Percentiles rank a stretch among this genome's conserved stretches.
phyloP scores from a whole-genome alignment of 2,888 invertebrate genomes.

The Melangyna quadrimaculata region DNA sequence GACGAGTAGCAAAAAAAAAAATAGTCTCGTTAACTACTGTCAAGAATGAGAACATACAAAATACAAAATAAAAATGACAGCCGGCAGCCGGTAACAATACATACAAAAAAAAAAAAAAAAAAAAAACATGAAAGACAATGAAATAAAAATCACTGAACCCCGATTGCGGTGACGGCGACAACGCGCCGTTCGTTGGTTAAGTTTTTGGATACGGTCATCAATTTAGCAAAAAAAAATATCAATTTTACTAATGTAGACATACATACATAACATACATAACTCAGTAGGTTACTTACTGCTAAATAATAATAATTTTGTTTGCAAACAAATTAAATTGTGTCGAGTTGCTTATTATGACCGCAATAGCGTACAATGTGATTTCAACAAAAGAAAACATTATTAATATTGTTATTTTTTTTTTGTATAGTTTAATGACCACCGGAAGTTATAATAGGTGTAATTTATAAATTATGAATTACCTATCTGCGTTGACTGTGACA shows the following conservation, averaged over 20 bases:
- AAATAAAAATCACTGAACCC: slow-evolving; percentile 36
- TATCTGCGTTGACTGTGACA: not conserved
- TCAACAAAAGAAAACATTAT: slow-evolving; percentile 7
- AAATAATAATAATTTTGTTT: slow-evolving; percentile 17
- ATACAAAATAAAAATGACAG: not conserved
- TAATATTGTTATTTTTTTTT: not conserved
- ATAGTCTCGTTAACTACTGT: not conserved
- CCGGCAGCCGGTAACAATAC: slow-evolving; percentile 13
- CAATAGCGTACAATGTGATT: slow-evolving; percentile 15
- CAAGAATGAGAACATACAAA: not conserved
- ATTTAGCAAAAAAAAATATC: not conserved
- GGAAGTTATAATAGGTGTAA: slow-evolving; percentile 45
- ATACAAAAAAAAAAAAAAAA: not conserved
- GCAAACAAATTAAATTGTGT: slow-evolving; percentile 31
- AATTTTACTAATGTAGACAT: not conserved
- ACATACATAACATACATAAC: not conserved
- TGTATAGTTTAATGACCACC: slow-evolving; percentile 40
- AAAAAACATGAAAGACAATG: slow-evolving; percentile 2
- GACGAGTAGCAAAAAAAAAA: not conserved
- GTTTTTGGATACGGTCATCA: slow-evolving; percentile 1
- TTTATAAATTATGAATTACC: slow-evolving; percentile 30
- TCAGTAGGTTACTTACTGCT: not conserved
- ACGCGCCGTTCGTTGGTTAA: not conserved
- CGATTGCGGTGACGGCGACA: not conserved
- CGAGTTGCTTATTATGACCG: not conserved